A percentile compares a stretch with the other conserved stretches of the same genome.
Evolutionary conservation across 2,113 vertebrate species (phyloP).

Genomic region (Heloderma charlesbogerti): DNA sequence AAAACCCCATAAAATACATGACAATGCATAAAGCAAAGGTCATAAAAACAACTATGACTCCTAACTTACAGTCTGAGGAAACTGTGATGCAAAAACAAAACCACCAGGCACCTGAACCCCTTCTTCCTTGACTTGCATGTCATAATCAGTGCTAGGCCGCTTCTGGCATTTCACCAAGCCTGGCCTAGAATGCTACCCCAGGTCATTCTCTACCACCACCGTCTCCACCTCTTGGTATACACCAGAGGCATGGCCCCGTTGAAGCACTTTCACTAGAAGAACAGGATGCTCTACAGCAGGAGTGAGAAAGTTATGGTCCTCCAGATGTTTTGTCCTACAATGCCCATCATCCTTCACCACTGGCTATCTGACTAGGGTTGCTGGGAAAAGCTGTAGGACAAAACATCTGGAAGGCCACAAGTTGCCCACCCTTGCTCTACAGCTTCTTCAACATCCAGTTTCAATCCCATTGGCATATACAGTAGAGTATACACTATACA

Average conservation of each 20-base stretch:
- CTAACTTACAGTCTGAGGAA: not conserved
- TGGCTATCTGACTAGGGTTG: no score
- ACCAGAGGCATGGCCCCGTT: not conserved
- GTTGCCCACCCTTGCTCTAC: not conserved
- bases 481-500: not conserved
- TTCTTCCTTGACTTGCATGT: not conserved
- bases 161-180: not conserved
- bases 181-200: not conserved
- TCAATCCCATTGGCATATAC: not conserved
- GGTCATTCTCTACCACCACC: not conserved
- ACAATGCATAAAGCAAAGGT: not conserved
- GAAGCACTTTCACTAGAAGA: not conserved
- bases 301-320: not conserved
- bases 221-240: not conserved
- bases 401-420: not conserved
- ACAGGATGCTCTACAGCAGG: not conserved
- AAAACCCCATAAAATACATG: not conserved
- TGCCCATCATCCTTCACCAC: no score
- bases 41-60: not conserved
- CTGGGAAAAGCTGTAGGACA: no score
- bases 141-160: not conserved
- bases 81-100: not conserved
- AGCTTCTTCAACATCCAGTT: not conserved
- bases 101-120: not conserved
- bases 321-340: not conserved